Percentiles rank a stretch among this genome's conserved stretches.
These are phyloP conservation scores for Ariopsis seemanni DNA, from an alignment of 2,113 vertebrate genomes.

Conservation along the genomic window DNA sequence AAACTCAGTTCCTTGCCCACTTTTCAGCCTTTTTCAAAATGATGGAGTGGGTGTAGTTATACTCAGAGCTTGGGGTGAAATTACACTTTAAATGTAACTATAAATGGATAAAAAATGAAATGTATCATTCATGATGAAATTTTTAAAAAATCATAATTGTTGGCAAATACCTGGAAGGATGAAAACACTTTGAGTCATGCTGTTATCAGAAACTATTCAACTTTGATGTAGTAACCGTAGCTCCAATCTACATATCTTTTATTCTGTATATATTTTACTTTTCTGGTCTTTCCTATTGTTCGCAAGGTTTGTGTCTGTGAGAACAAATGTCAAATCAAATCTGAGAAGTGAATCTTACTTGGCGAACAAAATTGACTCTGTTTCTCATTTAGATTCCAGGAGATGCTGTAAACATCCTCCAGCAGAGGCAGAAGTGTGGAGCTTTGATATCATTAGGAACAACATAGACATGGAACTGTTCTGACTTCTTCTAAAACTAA, in stretches of 20 bases:
- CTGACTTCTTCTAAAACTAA: slow-evolving; percentile 19
- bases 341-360: not conserved
- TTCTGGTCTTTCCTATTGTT: not conserved
- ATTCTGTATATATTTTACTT: not conserved
- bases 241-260: too few species aligned
- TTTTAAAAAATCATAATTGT: not conserved
- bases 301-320: too few species aligned
- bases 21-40: too few species aligned
- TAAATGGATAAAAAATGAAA: not conserved
- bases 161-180: not conserved
- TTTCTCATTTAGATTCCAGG: slow-evolving; percentile 1
- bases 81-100: not conserved
- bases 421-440: not conserved
- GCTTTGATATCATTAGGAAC: slow-evolving; percentile 28
- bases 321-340: not conserved
- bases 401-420: not conserved
- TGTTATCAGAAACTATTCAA: not conserved
- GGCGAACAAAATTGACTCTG: not conserved
- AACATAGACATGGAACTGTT: slow-evolving; percentile 8
- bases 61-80: too few species aligned
- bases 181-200: not conserved
- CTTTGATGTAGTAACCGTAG: not conserved
- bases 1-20: too few species aligned
- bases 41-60: too few species aligned
- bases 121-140: not conserved